phyloP scores from a whole-genome alignment of 2,113 vertebrate genomes.

The Spea bombifrons region DNA sequence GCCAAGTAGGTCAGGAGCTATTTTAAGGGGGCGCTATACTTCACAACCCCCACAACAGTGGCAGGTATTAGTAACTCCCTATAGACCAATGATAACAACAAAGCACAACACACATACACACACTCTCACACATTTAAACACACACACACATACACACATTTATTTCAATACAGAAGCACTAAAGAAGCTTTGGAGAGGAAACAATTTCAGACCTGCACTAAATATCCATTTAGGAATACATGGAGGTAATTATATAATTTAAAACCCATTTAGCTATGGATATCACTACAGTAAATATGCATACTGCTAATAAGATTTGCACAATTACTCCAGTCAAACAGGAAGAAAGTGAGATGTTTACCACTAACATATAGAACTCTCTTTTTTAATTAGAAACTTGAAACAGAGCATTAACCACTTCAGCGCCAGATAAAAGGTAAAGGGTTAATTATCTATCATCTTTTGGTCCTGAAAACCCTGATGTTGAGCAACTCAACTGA shows the following conservation, averaged over 20 bases:
- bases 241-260: conserved; percentile 73
- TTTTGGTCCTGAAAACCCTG: too few species aligned
- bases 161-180: neutral
- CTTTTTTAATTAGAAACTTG: conserved; percentile 61
- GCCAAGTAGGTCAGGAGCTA: neutral
- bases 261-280: conserved; percentile 71
- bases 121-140: too few species aligned
- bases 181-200: conserved; percentile 32
- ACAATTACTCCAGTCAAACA: conserved; percentile 72
- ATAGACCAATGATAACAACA: too few species aligned
- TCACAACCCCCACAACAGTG: neutral
- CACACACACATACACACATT: too few species aligned
- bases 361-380: conserved; percentile 40
- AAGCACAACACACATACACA: too few species aligned
- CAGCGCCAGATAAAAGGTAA: neutral
- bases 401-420: conserved; percentile 56
- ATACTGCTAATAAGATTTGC: conserved; percentile 75
- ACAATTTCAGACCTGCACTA: conserved; percentile 61
- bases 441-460: too few species aligned
- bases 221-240: conserved; percentile 69
- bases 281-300: conserved; percentile 72
- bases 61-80: neutral
- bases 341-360: conserved; percentile 63
- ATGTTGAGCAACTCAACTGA: too few species aligned
- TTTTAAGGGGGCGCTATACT: neutral